phyloP scores from a whole-genome alignment of 2,113 vertebrate species.

The Pedionomus torquatus region DNA sequence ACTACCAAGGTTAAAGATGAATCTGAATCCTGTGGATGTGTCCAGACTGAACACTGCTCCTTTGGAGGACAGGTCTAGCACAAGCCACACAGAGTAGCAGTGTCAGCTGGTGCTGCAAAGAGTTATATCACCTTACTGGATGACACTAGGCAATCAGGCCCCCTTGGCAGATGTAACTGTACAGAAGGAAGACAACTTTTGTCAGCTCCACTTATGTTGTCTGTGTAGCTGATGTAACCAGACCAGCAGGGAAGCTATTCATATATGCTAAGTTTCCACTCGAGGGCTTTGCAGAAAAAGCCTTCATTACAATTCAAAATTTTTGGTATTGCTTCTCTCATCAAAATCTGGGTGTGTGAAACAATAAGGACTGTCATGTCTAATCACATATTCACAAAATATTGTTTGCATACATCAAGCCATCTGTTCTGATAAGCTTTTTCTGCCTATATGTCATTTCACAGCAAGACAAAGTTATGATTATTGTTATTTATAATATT shows the following conservation, averaged over 20 bases:
- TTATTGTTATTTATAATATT: not conserved
- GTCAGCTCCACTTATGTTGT: not conserved
- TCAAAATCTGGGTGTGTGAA: slow-evolving; percentile 5
- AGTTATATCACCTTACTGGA: not conserved
- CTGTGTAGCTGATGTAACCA: not conserved
- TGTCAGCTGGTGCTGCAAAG: not conserved
- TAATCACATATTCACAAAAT: not conserved
- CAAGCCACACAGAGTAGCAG: not conserved
- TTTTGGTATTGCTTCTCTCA: slow-evolving; percentile 2
- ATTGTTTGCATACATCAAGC: not conserved
- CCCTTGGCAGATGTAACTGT: not conserved
- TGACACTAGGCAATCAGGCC: not conserved
- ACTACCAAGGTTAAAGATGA: not conserved
- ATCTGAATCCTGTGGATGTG: not conserved
- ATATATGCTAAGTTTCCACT: not conserved
- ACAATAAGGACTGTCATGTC: slow-evolving; percentile 20
- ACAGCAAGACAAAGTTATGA: slow-evolving; percentile 6
- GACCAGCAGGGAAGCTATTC: not conserved
- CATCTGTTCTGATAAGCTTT: slow-evolving; percentile 40
- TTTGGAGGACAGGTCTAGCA: not conserved
- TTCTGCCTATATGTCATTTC: not conserved
- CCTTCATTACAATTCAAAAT: not conserved
- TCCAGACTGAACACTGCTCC: not conserved
- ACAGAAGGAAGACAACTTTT: not conserved
- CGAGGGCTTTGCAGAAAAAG: not conserved